phyloP scores from a whole-genome alignment of 2,797 vertebrate genomes.

The Ctenosaura bakeri region DNA sequence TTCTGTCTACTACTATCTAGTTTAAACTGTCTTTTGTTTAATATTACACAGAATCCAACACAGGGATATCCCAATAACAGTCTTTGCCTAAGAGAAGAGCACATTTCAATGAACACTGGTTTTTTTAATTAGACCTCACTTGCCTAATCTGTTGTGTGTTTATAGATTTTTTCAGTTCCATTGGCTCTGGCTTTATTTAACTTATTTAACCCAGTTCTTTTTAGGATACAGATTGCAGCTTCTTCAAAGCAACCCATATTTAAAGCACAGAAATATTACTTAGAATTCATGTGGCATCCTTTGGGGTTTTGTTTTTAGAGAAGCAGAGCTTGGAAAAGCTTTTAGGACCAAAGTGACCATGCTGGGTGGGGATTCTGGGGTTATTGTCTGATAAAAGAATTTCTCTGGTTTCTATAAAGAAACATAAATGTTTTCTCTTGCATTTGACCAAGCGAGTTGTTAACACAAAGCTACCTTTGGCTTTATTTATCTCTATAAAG shows the following conservation, averaged over 20 bases:
- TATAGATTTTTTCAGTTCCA: conserved; percentile 40
- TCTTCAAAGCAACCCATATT: conserved; percentile 52
- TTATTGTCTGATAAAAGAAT: no score
- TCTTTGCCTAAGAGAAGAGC: conserved; percentile 52
- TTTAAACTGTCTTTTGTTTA: neutral
- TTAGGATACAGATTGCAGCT: conserved; percentile 30
- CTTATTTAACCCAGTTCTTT: conserved; percentile 56
- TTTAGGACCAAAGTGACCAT: no score
- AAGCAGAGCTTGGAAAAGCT: no score
- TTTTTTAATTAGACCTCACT: conserved; percentile 47
- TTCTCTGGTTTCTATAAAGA: neutral
- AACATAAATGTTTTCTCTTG: neutral
- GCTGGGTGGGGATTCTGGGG: no score
- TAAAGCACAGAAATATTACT: conserved; percentile 47
- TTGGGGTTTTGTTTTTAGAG: neutral
- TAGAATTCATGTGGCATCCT: conserved; percentile 43
- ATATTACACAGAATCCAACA: conserved; percentile 23
- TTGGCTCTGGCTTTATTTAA: conserved; percentile 40
- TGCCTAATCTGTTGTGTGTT: conserved; percentile 35
- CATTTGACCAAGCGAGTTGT: neutral
- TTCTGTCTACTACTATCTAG: no score
- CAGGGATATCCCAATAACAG: conserved; percentile 45
- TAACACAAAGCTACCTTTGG: neutral
- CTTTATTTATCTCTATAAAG: neutral
- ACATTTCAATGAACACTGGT: conserved; percentile 24